Percentiles rank a stretch among this genome's conserved stretches.
Conservation (phyloP, 1,140 invertebrate genomes). For the Bombus turneri region DNA sequence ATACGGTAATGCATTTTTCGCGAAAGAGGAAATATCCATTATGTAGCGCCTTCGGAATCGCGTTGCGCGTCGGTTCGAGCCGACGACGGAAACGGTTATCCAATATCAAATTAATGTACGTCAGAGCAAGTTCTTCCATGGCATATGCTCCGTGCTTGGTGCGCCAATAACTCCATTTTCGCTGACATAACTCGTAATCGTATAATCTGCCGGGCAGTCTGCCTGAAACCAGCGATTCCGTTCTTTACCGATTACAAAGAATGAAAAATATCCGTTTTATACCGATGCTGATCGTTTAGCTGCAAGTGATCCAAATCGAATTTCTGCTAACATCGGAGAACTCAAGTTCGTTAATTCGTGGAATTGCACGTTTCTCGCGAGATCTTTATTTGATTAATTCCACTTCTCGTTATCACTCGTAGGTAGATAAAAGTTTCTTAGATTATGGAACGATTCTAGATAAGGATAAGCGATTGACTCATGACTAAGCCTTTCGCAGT, state of each 20-base stretch:
- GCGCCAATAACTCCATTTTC: slow-evolving; percentile 60
- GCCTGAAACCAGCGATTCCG: not conserved
- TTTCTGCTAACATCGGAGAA: not conserved
- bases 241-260: slow-evolving; percentile 35
- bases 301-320: slow-evolving; percentile 31
- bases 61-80: slow-evolving; percentile 29
- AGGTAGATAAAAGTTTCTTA: not conserved
- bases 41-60: slow-evolving; percentile 36
- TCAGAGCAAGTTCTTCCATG: slow-evolving; percentile 56
- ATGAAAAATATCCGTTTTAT: slow-evolving; percentile 13
- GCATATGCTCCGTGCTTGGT: slow-evolving; percentile 34
- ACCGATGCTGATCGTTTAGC: not conserved
- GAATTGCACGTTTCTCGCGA: not conserved
- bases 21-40: not conserved
- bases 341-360: not conserved
- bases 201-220: slow-evolving; percentile 44
- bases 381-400: not conserved
- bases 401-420: not conserved
- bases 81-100: slow-evolving; percentile 58
- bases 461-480: not conserved
- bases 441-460: not conserved
- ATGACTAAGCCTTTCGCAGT: not conserved
- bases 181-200: slow-evolving; percentile 55
- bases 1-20: slow-evolving; percentile 45
- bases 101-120: slow-evolving; percentile 67